These are phyloP conservation scores for Acrossocheilus wenchowensis DNA, from an alignment of 2,797 vertebrate species.

Conservation along the genomic window DNA sequence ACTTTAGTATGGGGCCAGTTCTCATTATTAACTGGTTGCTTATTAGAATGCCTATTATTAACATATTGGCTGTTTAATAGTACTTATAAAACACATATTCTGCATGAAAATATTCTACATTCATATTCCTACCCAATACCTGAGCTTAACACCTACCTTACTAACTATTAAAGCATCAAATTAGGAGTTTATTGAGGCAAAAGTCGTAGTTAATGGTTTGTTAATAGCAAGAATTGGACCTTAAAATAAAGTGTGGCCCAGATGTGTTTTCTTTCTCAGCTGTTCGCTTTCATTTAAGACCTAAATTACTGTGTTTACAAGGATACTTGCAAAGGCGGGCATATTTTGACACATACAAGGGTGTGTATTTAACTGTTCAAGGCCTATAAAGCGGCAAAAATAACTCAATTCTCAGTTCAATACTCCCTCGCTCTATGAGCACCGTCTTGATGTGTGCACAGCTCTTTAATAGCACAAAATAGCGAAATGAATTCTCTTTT, in stretches of 20 bases:
- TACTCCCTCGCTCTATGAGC: background rate
- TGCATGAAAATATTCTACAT: background rate
- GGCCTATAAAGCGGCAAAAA: background rate
- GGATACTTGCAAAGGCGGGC: background rate
- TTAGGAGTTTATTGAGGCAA: background rate
- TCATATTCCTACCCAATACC: background rate
- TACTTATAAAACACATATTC: no score
- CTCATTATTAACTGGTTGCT: background rate
- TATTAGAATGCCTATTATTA: background rate
- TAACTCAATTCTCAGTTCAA: background rate
- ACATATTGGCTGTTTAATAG: background rate
- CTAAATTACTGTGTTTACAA: background rate
- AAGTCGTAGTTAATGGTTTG: background rate
- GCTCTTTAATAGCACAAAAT: background rate
- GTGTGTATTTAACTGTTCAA: background rate
- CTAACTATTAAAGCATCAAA: background rate
- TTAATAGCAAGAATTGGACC: background rate
- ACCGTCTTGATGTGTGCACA: background rate
- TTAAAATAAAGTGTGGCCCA: background rate
- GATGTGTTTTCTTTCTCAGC: background rate
- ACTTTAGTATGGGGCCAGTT: background rate
- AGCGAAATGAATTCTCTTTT: background rate
- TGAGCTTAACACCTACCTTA: background rate
- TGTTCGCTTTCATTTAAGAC: background rate
- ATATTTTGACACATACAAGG: background rate